These are phyloP conservation scores for Entomyzon cyanotis DNA, from an alignment of 2,113 vertebrate genomes.

Conservation along the genomic window DNA sequence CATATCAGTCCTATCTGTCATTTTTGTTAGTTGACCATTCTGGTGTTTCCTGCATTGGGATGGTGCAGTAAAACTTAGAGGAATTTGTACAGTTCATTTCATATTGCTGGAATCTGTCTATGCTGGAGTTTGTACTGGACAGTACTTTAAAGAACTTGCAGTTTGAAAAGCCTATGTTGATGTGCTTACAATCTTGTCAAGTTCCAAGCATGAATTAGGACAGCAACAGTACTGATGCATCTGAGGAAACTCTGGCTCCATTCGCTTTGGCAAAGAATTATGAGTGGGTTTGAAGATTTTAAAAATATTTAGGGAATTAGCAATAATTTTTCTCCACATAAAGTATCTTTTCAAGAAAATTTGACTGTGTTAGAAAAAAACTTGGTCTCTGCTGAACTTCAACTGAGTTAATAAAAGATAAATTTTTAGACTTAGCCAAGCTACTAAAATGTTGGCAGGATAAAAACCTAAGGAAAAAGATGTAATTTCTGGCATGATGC, in stretches of 20 bases:
- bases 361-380: not conserved
- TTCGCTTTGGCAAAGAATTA: not conserved
- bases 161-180: not conserved
- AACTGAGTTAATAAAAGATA: not conserved
- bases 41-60: not conserved
- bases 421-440: not conserved
- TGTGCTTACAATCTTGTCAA: not conserved
- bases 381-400: not conserved
- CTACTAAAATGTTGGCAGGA: constrained; percentile 9
- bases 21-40: not conserved
- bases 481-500: not conserved
- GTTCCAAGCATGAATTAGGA: not conserved
- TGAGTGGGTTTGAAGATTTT: not conserved
- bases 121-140: not conserved
- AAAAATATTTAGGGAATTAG: not conserved
- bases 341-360: not conserved
- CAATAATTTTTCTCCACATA: not conserved
- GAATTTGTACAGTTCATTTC: not conserved
- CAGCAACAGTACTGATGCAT: not conserved
- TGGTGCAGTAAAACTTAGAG: not conserved
- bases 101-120: not conserved
- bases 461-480: not conserved
- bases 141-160: not conserved
- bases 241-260: not conserved
- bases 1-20: not conserved